These are phyloP conservation scores for Cydia strobilella DNA, from an alignment of 1,140 invertebrate genomes.

Conservation along the genomic window DNA sequence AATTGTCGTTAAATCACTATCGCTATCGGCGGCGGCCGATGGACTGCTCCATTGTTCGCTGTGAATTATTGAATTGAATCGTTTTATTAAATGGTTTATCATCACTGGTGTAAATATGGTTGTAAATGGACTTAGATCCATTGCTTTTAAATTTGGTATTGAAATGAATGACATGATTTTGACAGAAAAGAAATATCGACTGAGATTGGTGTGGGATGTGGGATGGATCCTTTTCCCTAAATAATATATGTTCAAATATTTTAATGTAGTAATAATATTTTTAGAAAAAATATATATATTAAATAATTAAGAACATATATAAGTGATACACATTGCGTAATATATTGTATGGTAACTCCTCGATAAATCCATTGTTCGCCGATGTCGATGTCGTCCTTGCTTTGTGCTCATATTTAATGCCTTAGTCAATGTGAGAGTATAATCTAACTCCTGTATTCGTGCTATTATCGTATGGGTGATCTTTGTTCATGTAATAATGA, in stretches of 20 bases:
- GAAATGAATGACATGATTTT: no score
- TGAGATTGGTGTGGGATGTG: no score
- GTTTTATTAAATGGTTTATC: neutral
- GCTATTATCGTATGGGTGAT: neutral
- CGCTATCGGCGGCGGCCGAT: neutral
- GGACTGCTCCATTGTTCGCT: neutral
- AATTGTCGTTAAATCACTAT: constrained; percentile 24
- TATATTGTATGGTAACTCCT: neutral
- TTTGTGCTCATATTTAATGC: neutral
- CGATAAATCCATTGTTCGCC: neutral
- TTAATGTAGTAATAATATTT: no score
- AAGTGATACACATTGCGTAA: neutral
- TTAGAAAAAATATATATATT: no score
- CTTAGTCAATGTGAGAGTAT: neutral
- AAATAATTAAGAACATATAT: neutral
- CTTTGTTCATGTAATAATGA: neutral
- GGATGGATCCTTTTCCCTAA: no score
- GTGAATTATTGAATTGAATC: neutral
- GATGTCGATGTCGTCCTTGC: neutral
- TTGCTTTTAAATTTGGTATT: no score
- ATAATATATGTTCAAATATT: no score
- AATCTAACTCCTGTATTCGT: neutral
- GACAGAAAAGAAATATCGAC: no score
- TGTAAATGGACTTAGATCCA: neutral
- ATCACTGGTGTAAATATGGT: neutral